phyloP scores from a whole-genome alignment of 2,113 vertebrate genomes.

The Lepus europaeus region DNA sequence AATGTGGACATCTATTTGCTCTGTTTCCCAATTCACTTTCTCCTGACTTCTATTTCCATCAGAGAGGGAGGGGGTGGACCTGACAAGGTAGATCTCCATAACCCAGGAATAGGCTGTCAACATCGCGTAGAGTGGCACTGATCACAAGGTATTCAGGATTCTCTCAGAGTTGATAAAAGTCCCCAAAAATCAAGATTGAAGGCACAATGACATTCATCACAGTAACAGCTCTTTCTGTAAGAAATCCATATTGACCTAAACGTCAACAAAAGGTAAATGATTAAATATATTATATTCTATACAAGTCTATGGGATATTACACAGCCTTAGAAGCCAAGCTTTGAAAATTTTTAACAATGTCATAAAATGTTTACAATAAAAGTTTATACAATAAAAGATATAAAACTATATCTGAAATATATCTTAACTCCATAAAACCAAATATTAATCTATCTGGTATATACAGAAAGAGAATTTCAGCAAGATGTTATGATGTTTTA shows the following conservation, averaged over 20 bases:
- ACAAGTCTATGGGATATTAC: not conserved
- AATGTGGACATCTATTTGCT: not conserved
- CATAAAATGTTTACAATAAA: conserved; percentile 1
- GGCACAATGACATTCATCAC: not conserved
- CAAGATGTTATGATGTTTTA: not conserved
- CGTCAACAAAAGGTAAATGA: not conserved
- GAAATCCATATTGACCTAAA: not conserved
- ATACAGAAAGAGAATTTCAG: not conserved
- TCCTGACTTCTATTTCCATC: not conserved
- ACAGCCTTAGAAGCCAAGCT: not conserved
- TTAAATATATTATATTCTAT: not conserved
- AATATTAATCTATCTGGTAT: not conserved
- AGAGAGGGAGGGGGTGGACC: not conserved
- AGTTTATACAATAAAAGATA: not conserved
- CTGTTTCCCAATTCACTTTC: not conserved
- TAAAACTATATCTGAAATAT: not conserved
- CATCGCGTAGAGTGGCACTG: too few species aligned
- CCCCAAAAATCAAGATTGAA: not conserved
- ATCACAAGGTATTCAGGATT: not conserved
- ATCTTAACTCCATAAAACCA: not conserved
- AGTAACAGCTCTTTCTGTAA: not conserved
- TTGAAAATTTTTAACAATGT: not conserved
- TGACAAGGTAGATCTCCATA: not conserved
- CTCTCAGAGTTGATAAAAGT: not conserved
- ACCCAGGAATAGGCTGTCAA: not conserved